Base-by-base conservation (phyloP, 2,797 vertebrate species). In the Cossypha polioptera region DNA sequence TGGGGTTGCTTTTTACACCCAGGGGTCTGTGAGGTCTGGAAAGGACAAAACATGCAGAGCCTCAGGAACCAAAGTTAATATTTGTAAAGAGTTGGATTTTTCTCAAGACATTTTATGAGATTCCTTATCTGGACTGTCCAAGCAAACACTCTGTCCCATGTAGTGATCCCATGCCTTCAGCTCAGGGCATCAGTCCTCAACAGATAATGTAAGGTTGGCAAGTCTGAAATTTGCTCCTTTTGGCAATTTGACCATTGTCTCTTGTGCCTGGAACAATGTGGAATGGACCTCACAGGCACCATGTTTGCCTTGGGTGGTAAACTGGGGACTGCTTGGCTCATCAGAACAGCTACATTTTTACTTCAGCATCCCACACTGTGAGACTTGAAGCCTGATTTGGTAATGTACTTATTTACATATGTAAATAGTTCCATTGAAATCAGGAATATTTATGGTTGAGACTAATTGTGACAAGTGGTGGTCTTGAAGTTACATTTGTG, bases 401-500 rank as follows among this genome's bases (percentile, higher is more conserved):
- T 63, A 67, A 76, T 67, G 69, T 20, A 14, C 55, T 86, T 86
- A 74, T 91, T 95, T 90, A 74, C 69, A 51, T 83, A 67, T 45
- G 40, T 59, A 94, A 94, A 74, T 82, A 40, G 9, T n/a, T 69
- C 63, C 33, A 17, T 73, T 94, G 92, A 88, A 92, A 93, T 62
- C 55, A 45, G 82, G 66, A 3, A 55, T 81, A 73, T 88, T 94
- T 96, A 94, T 79, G 54, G 69, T 61, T 0, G 1, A 45, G 33
- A 45, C 35, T 84, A 54, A 86, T 91, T 90, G 82, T 51, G 85
- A 83, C 57, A 83, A 92, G 43, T 95, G 87, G 81, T 94, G 91
- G 83, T 92, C 91, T 71, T 62, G 79, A 81, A 94, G 66, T 81
- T 73, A 63, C 10, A 0, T 59, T 92, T 90, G 55, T 75, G 54